These are phyloP conservation scores for Phasianus colchicus DNA, from an alignment of 2,113 vertebrate genomes.

Conservation along the genomic window DNA sequence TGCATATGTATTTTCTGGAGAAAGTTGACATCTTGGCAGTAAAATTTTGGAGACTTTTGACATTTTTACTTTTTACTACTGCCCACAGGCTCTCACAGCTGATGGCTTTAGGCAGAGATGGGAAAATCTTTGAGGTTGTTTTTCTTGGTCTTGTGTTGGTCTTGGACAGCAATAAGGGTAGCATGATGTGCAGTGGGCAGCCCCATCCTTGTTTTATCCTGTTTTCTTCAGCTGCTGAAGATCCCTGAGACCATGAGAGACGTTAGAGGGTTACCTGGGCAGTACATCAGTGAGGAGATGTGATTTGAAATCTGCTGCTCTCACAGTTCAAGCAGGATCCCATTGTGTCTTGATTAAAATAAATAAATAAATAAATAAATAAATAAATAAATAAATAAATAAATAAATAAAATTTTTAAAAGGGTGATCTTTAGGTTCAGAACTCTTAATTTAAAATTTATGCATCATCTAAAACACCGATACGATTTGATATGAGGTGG, in stretches of 20 bases:
- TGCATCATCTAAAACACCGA: background rate
- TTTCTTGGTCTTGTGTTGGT: background rate
- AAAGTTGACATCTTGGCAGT: background rate
- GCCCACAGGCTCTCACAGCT: background rate
- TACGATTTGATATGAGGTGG: background rate
- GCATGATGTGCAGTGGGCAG: background rate
- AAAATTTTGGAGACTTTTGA: background rate
- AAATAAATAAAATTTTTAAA: no score
- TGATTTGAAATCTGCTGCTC: background rate
- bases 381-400: no score
- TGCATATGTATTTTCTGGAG: background rate
- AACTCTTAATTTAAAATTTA: background rate
- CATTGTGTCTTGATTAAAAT: background rate
- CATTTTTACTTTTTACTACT: background rate
- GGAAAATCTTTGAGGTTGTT: background rate
- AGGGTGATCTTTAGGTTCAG: background rate
- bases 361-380: no score
- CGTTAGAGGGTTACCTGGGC: background rate
- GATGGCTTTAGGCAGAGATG: background rate
- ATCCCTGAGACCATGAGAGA: background rate
- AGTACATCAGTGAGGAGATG: background rate
- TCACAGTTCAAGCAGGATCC: background rate
- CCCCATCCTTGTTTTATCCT: accelerated
- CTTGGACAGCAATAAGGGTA: background rate
- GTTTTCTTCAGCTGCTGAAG: background rate